Evolutionary conservation across 2,113 vertebrate genomes (phyloP), one percentile per base, ranked within the genome.

Genomic region (Picathartes gymnocephalus): DNA sequence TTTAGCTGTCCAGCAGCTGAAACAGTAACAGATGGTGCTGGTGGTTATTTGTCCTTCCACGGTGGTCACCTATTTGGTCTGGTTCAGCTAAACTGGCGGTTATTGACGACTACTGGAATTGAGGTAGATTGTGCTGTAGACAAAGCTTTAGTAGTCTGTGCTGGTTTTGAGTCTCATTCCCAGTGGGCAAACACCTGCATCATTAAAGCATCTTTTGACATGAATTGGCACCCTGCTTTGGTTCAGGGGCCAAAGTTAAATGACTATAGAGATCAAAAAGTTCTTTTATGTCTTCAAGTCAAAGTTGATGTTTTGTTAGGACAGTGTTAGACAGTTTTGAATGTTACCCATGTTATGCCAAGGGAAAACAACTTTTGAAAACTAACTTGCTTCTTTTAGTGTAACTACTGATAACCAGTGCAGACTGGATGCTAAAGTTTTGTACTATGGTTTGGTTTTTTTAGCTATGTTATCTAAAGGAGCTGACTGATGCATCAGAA

Each of bases 81-180:
- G 20, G 11, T 73, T 81, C 25, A 45, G 60, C 13, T 45, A 9
- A 37, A 35, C 17, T 28, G 48, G 40, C 22, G 20, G 61, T 22
- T 0, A 0, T 7, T 47, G 56, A 27, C 2, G 19, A 4, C 56
- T 42, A 4, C 64, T 81, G 65, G 47, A 71, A 11, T 56, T 0
- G 1, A 50, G 40, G 33, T n/a, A 19, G 56, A 7, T 47, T 64
- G 17, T 54, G 4, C n/a, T 56, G 35, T 13, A 70, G 60, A 14
- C 39, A 28, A 25, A 69, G 11, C 42, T 70, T 47, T 25, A 47
- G 30, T 42, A 47, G 21, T 27, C 25, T 86, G 11, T 1, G 4
- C 23, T 62, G 60, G 3, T 71, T 37, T 64, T 82, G 45, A 74
- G 48, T 42, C 39, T 89, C 4, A 1, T 84, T 71, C 56, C 69